phyloP scores from a whole-genome alignment of 2,797 vertebrate genomes.

The Poliocrania exsul region DNA sequence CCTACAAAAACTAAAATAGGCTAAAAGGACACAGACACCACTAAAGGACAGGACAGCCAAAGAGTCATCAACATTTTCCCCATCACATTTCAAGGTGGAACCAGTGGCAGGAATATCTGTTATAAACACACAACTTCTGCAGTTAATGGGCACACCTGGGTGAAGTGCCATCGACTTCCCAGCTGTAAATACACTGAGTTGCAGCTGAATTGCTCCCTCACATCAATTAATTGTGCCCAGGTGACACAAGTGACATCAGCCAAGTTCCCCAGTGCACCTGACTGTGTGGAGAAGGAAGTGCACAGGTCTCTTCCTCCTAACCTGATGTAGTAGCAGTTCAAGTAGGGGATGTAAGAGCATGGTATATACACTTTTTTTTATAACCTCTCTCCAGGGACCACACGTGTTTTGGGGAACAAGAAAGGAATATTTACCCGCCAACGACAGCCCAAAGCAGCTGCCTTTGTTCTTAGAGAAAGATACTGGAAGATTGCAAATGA shows the following conservation, averaged over 20 bases:
- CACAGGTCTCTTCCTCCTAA: conserved; percentile 25
- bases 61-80: background rate
- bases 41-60: background rate
- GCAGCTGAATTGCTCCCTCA: background rate
- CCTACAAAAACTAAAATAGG: background rate
- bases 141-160: background rate
- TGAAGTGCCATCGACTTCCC: background rate
- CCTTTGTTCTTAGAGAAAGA: conserved; percentile 88
- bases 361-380: background rate
- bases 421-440: conserved; percentile 96
- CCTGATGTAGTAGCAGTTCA: background rate
- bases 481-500: conserved; percentile 95
- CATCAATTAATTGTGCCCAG: background rate
- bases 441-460: conserved; percentile 91
- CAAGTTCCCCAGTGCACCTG: background rate
- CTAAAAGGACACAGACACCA: background rate
- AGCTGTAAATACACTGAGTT: background rate
- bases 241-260: background rate
- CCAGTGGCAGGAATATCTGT: background rate
- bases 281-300: background rate
- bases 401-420: conserved; percentile 89
- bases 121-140: background rate
- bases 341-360: background rate
- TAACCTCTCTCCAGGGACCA: conserved; percentile 73
- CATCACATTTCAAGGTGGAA: background rate